Conservation (phyloP, 2,888 invertebrate genomes). For the Machimus rusticus region DNA sequence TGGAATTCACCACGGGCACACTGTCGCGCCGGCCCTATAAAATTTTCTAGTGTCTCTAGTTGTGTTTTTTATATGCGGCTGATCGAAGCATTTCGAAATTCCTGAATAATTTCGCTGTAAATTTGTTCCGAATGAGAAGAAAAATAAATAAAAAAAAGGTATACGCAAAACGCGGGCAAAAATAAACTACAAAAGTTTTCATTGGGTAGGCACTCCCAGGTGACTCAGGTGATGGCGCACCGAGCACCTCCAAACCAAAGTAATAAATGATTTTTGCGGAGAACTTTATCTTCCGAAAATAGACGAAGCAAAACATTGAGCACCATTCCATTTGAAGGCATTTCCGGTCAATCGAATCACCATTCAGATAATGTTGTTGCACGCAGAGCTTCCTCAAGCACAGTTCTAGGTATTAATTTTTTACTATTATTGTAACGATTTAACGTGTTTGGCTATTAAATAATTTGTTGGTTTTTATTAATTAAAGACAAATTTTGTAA, state of each 20-base stretch:
- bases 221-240: neutral
- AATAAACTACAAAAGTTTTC: neutral
- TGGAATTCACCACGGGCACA: slow-evolving; percentile 43
- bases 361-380: neutral
- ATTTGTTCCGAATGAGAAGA: neutral
- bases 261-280: neutral
- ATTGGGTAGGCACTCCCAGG: neutral
- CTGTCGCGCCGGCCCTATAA: neutral
- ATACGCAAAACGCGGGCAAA: neutral
- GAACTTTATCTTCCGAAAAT: neutral
- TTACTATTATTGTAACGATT: too few relatives aligned
- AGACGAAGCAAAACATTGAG: neutral
- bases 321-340: neutral
- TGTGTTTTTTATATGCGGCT: neutral
- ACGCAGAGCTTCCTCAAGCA: neutral
- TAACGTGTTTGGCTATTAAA: too few relatives aligned
- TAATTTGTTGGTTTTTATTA: too few relatives aligned
- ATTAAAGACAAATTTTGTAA: too few relatives aligned
- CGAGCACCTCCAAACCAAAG: neutral
- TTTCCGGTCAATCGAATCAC: neutral
- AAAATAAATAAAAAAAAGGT: neutral
- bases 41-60: neutral
- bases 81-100: neutral
- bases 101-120: neutral
- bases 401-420: neutral